Percentiles rank a stretch among this genome's conserved stretches.
Conservation (phyloP, 2,113 vertebrate species). For the Baryphthengus martii region DNA sequence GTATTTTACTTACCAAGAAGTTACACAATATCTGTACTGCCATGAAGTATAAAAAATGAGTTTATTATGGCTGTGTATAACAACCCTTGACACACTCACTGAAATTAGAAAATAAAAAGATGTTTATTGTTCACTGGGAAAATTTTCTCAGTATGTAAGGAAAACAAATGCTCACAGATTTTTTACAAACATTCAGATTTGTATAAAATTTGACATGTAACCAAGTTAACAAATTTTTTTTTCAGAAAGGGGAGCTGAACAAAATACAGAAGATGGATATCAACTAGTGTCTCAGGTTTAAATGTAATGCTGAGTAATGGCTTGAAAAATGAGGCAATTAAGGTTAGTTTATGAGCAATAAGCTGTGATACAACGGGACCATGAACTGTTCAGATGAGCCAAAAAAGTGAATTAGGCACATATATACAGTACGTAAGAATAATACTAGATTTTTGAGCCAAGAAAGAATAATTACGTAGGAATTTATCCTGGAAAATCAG, state of each 20-base stretch:
- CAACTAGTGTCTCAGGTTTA: neutral
- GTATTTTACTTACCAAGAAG: neutral
- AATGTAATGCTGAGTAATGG: neutral
- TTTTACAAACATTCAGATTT: neutral
- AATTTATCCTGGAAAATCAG: neutral
- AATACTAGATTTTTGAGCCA: neutral
- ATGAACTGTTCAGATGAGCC: neutral
- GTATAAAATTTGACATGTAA: neutral
- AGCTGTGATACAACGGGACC: neutral
- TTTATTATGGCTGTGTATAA: neutral
- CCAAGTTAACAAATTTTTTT: neutral
- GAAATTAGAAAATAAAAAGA: neutral
- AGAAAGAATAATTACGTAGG: neutral
- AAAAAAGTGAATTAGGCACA: neutral
- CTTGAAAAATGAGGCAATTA: conserved; percentile 42
- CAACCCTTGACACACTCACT: neutral
- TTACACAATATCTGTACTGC: neutral
- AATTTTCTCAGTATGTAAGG: neutral
- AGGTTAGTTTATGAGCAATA: neutral
- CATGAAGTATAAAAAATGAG: neutral
- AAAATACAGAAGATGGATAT: neutral
- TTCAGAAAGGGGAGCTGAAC: neutral
- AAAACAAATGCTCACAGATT: neutral
- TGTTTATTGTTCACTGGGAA: neutral
- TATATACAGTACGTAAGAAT: neutral